phyloP scores from a whole-genome alignment of 2,888 invertebrate genomes.

The Hyppa rectilinea region DNA sequence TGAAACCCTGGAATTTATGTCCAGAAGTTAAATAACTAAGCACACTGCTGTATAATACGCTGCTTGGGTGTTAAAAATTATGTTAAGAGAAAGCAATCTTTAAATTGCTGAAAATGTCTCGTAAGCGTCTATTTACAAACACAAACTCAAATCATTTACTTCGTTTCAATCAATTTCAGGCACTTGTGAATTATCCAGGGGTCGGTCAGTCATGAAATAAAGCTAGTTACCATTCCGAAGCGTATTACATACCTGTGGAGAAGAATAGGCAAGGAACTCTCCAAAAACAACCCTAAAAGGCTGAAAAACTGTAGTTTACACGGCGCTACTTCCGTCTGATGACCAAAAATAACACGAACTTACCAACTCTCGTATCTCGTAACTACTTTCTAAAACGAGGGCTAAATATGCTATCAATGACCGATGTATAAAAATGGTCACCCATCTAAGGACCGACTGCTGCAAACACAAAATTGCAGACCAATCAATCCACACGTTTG shows the following conservation, averaged over 20 bases:
- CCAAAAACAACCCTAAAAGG: not conserved
- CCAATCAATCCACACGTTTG: not conserved
- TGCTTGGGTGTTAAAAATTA: not conserved
- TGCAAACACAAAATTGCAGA: not conserved
- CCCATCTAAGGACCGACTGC: not conserved
- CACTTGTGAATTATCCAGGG: no score
- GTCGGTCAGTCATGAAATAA: no score
- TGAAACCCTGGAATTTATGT: no score
- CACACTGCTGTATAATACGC: no score
- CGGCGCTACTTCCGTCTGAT: not conserved
- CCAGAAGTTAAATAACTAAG: no score
- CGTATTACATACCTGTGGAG: no score
- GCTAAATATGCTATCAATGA: not conserved
- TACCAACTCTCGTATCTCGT: not conserved
- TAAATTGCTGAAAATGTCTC: not conserved
- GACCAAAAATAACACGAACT: not conserved
- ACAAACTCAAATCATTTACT: no score
- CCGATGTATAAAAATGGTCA: not conserved
- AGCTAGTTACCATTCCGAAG: no score
- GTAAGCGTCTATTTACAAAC: accelerated
- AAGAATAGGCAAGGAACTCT: no score
- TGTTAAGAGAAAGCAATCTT: not conserved
- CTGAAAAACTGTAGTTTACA: not conserved
- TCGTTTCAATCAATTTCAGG: no score
- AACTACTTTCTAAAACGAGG: not conserved